Conservation (phyloP, 2,113 vertebrate species). For the Alligator mississippiensis region DNA sequence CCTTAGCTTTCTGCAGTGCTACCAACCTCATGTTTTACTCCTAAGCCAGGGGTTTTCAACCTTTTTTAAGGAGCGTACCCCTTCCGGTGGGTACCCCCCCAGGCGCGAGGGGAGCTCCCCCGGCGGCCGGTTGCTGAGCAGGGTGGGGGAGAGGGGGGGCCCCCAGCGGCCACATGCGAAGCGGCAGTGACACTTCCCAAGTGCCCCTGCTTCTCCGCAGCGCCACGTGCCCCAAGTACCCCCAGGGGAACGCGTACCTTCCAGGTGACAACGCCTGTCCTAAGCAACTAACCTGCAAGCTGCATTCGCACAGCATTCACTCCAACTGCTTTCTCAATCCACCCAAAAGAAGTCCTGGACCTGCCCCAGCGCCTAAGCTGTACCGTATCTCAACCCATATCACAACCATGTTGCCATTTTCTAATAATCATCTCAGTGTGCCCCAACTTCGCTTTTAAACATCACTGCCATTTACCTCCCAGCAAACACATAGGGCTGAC, state of each 20-base stretch:
- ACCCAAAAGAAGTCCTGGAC: background rate
- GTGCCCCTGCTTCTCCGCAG: no score
- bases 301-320: background rate
- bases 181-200: no score
- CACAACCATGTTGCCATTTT: background rate
- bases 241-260: no score
- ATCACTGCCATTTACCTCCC: rapidly evolving
- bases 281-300: background rate
- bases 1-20: rapidly evolving
- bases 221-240: no score
- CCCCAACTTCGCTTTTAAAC: background rate
- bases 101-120: rapidly evolving
- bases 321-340: background rate
- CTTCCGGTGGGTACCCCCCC: rapidly evolving
- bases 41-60: no score
- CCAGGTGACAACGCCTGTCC: background rate
- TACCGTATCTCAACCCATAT: background rate
- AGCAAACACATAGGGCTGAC: rapidly evolving
- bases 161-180: background rate
- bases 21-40: rapidly evolving
- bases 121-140: background rate
- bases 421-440: rapidly evolving
- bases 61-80: no score
- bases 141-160: background rate
- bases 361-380: background rate